Evolutionary conservation across 2,113 vertebrate genomes (phyloP).

Genomic region (Cinclus cinclus): DNA sequence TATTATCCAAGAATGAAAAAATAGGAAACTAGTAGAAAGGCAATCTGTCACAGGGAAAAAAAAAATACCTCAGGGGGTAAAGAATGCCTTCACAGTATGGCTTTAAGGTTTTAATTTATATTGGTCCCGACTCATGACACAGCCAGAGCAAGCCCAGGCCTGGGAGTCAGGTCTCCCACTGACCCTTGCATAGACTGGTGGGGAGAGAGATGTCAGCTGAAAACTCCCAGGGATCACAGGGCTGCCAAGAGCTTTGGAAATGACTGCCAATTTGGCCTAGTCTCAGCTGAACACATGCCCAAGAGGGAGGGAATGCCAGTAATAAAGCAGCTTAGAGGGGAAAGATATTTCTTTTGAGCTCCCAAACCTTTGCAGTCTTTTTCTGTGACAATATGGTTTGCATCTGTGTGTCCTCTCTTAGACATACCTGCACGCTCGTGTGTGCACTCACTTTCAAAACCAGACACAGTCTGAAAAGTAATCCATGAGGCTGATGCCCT

Average conservation of each 20-base stretch:
- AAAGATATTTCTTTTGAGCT: constrained; percentile 85
- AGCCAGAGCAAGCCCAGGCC: constrained; percentile 77
- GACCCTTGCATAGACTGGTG: constrained; percentile 84
- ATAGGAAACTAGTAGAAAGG: constrained; percentile 70
- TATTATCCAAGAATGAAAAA: constrained; percentile 53
- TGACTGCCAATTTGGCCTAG: constrained; percentile 92
- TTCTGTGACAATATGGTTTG: constrained; percentile 36
- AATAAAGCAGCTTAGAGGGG: constrained; percentile 90
- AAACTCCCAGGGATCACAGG: constrained; percentile 84
- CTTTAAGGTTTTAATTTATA: constrained; percentile 89
- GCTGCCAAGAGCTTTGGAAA: constrained; percentile 88
- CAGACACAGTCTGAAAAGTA: not conserved
- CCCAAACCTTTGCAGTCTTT: constrained; percentile 46
- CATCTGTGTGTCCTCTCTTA: not conserved
- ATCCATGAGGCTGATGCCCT: not conserved
- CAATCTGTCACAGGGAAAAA: constrained; percentile 73
- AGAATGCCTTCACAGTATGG: constrained; percentile 80
- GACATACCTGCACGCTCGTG: accelerated
- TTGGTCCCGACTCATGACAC: constrained; percentile 85
- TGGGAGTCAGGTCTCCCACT: constrained; percentile 80
- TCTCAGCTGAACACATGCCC: constrained; percentile 88
- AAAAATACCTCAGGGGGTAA: constrained; percentile 73
- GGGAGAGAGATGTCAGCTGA: constrained; percentile 82
- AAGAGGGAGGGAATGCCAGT: constrained; percentile 82
- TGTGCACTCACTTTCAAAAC: not conserved